These are phyloP conservation scores for Gyps fulvus DNA, from an alignment of 2,113 vertebrate species.

Conservation along the genomic window DNA sequence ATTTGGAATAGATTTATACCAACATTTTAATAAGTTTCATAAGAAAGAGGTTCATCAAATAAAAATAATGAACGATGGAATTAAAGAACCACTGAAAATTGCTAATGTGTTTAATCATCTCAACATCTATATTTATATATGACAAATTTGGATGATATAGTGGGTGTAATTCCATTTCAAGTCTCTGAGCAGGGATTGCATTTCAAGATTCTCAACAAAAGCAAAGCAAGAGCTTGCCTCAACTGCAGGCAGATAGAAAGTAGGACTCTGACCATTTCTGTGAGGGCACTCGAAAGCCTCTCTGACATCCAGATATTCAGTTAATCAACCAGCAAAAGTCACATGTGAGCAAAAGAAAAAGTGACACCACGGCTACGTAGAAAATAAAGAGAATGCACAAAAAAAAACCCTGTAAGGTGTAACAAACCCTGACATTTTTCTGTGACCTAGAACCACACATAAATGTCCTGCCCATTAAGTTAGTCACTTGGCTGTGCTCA, in stretches of 20 bases:
- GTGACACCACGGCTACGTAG: not conserved
- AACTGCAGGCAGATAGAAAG: not conserved
- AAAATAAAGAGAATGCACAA: not conserved
- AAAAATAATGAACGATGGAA: slow-evolving; percentile 61
- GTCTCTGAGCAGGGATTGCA: slow-evolving; percentile 5
- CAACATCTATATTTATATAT: slow-evolving; percentile 64
- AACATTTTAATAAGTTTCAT: slow-evolving; percentile 68
- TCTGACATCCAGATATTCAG: not conserved
- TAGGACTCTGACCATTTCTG: not conserved
- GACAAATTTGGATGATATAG: slow-evolving; percentile 54
- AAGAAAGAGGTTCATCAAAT: slow-evolving; percentile 64
- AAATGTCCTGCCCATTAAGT: not conserved
- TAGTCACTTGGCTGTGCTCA: not conserved
- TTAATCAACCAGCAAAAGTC: not conserved
- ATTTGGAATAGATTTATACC: slow-evolving; percentile 53
- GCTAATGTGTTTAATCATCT: slow-evolving; percentile 66
- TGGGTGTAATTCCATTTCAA: slow-evolving; percentile 25
- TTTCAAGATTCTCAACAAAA: not conserved
- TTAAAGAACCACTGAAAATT: slow-evolving; percentile 64
- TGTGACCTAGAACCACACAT: not conserved
- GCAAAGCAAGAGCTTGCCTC: not conserved
- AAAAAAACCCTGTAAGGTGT: not conserved
- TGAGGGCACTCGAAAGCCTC: not conserved
- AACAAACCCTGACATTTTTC: not conserved
- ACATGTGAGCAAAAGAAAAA: not conserved